phyloP scores from a whole-genome alignment of 2,113 vertebrate genomes.

The Phalacrocorax pelagicus region DNA sequence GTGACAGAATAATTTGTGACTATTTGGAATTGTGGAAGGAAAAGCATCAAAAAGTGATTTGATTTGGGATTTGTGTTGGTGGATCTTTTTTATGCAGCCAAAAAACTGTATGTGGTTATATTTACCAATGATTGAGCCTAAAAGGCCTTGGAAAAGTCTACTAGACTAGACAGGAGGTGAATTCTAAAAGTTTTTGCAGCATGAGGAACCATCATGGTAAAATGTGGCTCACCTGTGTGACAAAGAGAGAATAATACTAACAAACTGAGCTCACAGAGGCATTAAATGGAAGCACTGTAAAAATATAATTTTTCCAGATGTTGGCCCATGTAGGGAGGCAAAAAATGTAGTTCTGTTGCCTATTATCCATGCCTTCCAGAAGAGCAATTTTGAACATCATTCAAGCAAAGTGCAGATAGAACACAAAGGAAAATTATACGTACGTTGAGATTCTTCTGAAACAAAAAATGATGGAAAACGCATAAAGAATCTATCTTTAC shows the following conservation, averaged over 20 bases:
- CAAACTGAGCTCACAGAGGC: not conserved
- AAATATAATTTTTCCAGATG: conserved; percentile 19
- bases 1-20: conserved; percentile 26
- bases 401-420: not conserved
- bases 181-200: not conserved
- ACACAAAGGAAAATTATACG: not conserved
- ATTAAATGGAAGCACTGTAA: not conserved
- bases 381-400: not conserved
- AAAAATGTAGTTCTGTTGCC: conserved; percentile 32
- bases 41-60: not conserved
- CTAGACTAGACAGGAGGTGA: not conserved
- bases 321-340: not conserved
- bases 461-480: not conserved
- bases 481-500: not conserved
- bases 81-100: not conserved
- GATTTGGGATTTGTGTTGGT: not conserved
- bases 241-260: not conserved
- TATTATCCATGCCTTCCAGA: conserved; percentile 27
- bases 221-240: not conserved
- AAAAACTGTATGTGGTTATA: not conserved
- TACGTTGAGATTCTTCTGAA: not conserved
- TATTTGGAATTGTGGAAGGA: conserved; percentile 11
- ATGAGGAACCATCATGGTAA: not conserved
- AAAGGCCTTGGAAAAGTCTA: not conserved
- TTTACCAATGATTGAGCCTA: not conserved